Evolutionary conservation across 2,888 invertebrate species (phyloP), one percentile per base, ranked within the genome.

Genomic region (Panopea generosa): DNA sequence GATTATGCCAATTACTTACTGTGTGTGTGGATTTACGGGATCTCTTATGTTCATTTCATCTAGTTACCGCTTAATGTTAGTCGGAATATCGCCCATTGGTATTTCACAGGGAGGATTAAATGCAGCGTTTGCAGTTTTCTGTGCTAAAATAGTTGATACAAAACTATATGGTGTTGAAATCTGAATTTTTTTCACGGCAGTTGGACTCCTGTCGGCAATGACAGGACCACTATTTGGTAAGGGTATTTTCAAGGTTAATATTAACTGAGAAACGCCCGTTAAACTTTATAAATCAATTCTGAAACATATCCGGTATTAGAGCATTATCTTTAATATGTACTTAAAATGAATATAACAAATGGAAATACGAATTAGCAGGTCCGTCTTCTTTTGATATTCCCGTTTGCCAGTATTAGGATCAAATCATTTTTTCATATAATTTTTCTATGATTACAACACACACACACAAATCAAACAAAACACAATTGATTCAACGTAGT

Each of bases 151-250:
- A 3, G 45, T 45, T 18, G 45, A n/a, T 4, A 18, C 16, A 9
- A 6, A 16, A 45, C 16, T 3, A 4, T 9, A 9, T 16, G 43
- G 20, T 4, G 20, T 38, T 43, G 57, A 24, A 43, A 24, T 43
- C 18, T 40, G 57, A 11, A 9, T 59, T 1, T 43, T 43, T 24
- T 26, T 59, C 7, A 59, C 57, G 18, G 24, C 57, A 2, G 14
- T 40, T 9, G 57, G 57, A 11, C 11, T 59, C 22, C n/a, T n/a
- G 18, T 22, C 43, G n/a, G 22, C 57, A 9, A 24, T 24, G 22
- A 59, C 57, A 20, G 57, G 57, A 59, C 57, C 57, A 43, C 9
- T 59, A 7, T 59, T 24, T 43, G 57, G 57, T 59, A 43, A 43
- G 3, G 9, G 16, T 20, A 47, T 47, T 47, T 3, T 47, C 11